Base-by-base conservation (phyloP, 2,888 invertebrate species). In the Steromphala cineraria region DNA sequence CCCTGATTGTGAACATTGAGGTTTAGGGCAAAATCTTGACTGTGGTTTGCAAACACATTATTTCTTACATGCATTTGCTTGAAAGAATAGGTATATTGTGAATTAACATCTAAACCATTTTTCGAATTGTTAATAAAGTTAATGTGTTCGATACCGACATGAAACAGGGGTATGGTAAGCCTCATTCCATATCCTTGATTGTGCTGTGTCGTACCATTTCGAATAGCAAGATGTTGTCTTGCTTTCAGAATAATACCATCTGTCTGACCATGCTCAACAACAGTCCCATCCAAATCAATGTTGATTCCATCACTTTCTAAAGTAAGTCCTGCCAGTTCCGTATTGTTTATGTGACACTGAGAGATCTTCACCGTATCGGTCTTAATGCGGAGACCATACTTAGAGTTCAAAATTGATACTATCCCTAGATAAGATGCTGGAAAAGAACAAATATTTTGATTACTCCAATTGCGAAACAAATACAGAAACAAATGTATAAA, bases 271-370 rank as follows among this genome's bases (percentile, higher is more conserved):
- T 24, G 19, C 55, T 53, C 53, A 0, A 76, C 55, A 15, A 76
- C 76, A 24, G 76, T 76, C n/a, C 76, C 76, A 31, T 76, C 55
- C 13, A 76, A 52, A 31, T 76, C 55, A 21, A 76, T 24, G 13
- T n/a, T 21, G 0, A 53, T 28, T 5, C 31, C 46, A 56, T 19
- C 19, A 8, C 46, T 10, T 46, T 46, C 46, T 46, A 46, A 10
- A 46, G 46, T 46, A 13, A 46, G 46, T 2, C 76, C 76, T n/a
- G 40, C 24, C n/a, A 55, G 19, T 28, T 53, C 28, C 0, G 76
- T 76, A 36, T 55, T 55, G 76, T 55, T 76, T 31, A 76, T 55
- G n/a, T 55, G 53, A 24, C 76, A 76, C 31, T 76, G 28, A n/a
- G 76, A 76, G 15, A 76, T 53, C 21, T 53, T 53, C 15, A 76